phyloP scores from a whole-genome alignment of 2,113 vertebrate genomes.

The Oryzias woworae region DNA sequence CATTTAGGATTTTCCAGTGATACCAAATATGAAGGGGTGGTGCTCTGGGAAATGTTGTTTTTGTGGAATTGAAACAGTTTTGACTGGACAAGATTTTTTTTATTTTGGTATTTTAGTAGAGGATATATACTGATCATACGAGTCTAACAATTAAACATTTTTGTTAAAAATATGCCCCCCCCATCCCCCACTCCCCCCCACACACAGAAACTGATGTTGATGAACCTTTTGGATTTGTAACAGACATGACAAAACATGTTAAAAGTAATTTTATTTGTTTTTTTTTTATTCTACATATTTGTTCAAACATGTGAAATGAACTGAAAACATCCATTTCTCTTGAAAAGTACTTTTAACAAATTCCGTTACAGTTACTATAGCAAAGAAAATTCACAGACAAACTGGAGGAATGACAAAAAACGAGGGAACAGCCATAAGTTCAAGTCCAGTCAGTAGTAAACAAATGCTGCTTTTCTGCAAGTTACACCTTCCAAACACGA shows the following conservation, averaged over 20 bases:
- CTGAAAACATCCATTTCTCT: constrained; percentile 72
- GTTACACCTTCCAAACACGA: constrained; percentile 65
- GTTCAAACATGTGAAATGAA: constrained; percentile 77
- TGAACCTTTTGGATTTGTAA: not conserved
- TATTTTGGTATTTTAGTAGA: too few relatives aligned
- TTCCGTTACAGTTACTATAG: constrained; percentile 71
- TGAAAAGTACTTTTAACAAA: constrained; percentile 71
- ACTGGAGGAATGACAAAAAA: constrained; percentile 72
- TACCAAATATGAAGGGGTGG: too few relatives aligned
- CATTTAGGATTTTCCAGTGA: too few relatives aligned
- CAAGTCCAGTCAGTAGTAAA: constrained; percentile 81
- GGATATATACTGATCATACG: too few relatives aligned
- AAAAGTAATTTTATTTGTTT: constrained; percentile 76
- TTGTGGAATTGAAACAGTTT: too few relatives aligned
- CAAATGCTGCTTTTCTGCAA: constrained; percentile 75
- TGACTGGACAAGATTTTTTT: too few relatives aligned
- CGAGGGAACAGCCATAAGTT: constrained; percentile 76
- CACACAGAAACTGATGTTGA: too few relatives aligned
- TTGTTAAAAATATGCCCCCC: too few relatives aligned
- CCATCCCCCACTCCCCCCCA: too few relatives aligned
- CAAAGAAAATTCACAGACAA: constrained; percentile 77
- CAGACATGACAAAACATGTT: constrained; percentile 11
- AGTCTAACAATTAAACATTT: too few relatives aligned
- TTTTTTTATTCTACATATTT: constrained; percentile 77
- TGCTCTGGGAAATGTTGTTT: too few relatives aligned